Evolutionary conservation across 2,113 vertebrate species (phyloP).

Genomic region (Candoia aspera): DNA sequence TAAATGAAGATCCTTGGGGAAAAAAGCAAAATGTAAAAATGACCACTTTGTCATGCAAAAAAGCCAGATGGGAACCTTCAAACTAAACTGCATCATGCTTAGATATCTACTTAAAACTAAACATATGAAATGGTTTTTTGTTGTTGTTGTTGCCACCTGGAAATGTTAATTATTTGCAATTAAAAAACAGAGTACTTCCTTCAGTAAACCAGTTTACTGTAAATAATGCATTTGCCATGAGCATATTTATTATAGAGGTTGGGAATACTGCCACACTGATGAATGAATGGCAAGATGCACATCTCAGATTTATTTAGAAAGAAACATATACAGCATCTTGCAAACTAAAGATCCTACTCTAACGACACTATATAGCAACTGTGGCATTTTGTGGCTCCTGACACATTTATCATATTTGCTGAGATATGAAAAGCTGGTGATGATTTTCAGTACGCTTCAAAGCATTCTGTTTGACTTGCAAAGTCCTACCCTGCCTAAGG

Average conservation of each 20-base stretch:
- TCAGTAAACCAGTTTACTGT: not conserved
- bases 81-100: not conserved
- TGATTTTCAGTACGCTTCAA: not conserved
- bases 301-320: not conserved
- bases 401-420: not conserved
- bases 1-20: constrained; percentile 7
- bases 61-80: constrained; percentile 30
- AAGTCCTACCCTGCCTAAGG: not conserved
- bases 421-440: not conserved
- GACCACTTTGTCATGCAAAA: constrained; percentile 23
- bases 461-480: not conserved
- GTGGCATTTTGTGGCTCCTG: not conserved
- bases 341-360: not conserved
- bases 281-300: not conserved
- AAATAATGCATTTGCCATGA: not conserved
- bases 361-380: not conserved
- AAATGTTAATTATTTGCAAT: constrained; percentile 9
- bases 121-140: not conserved
- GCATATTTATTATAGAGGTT: not conserved
- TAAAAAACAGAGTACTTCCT: not conserved
- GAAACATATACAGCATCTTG: not conserved
- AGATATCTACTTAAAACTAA: constrained; percentile 3
- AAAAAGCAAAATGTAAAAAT: constrained; percentile 6
- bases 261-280: not conserved
- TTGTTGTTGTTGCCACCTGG: not conserved